Evolutionary conservation across 2,797 vertebrate genomes (phyloP), one percentile per base, ranked within the genome.

Genomic region (Acomys russatus): DNA sequence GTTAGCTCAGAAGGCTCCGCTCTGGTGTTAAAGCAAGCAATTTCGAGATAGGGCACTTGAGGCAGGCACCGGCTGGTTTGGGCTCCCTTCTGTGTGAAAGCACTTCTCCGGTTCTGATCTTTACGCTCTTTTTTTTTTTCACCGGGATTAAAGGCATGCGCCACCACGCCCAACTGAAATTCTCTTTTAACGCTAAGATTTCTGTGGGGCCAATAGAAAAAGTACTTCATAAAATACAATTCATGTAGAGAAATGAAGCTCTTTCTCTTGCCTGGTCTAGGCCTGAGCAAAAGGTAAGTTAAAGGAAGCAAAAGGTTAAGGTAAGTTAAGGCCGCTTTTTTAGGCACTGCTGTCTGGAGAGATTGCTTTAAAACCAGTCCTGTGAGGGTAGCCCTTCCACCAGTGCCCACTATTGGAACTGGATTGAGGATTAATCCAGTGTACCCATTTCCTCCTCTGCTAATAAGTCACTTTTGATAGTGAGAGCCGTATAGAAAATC

Each of bases 381-480:
- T 92, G 11, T 54, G 51, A 73, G 66, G 80, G 15, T 51, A 68
- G 79, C 20, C 10, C 18, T 83, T 79, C 70, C 25, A 35, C 66
- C 2, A 14, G 51, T 74, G 35, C 61, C 33, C 3, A 71, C 54
- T 93, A 70, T 25, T n/a, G 64, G 59, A 91, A 86, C 71, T 93
- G 54, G 14, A 8, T 10, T 84, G 89, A 64, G 20, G 63, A 79
- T 83, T 84, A 61, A 28, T 64, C 84, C n/a, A 85, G 44, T 94
- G n/a, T 44, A 44, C 88, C 87, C 33, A 79, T 94, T 90, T 88
- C 68, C 77, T 71, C 10, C 14, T 92, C 6, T 95, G 35, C 25
- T 89, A 49, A 86, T 35, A 70, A 74, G 88, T 80, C 35, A n/a
- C 44, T 70, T 70, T 85, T 85, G 70, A 38, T 70, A n/a, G 22